Base-by-base conservation (phyloP, 1,140 invertebrate species). In the Trichonephila clavipes region DNA sequence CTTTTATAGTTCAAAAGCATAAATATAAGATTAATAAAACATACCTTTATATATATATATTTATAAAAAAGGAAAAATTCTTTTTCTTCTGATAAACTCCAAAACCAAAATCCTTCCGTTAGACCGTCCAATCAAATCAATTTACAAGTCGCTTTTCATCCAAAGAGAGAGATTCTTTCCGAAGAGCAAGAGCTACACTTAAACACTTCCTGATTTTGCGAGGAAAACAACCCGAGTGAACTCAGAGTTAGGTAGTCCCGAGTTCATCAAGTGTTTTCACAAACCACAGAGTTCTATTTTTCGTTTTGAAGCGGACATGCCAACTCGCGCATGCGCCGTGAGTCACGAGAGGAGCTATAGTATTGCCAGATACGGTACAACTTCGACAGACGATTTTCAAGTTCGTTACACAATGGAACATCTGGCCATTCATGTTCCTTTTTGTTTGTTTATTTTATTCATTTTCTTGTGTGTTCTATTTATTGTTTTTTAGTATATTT, bases 121-220 rank as follows among this genome's bases (percentile, higher is more conserved):
- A 40, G 24, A 28, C 10, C 18, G 72, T 34, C 72, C 72, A 77
- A 10, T 8, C 4, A 7, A 77, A 40, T 77, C 72, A 77, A 51
- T 51, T 51, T 12, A 51, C 51, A 51, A 64, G 21, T 28, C 72
- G 72, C 28, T 77, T 28, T 77, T 77, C 72, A 77, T 77, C 72
- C 72, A 69, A 69, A 24, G 72, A 72, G n/a, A 24, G 14, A 34
- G 14, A 28, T 77, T 77, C 72, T 28, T 77, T 40, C 28, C 28
- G 72, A 77, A 40, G 72, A 77, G 72, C 72, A 77, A 34, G 16
- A 40, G 62, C 16, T 28, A 40, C 72, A 77, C 28, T 24, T 18
- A 77, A 40, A 34, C 24, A 77, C 72, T 77, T 77, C 72, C 72
- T 34, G 72, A 77, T 69, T 69, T 69, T 69, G 72, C 72, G 28